These are phyloP conservation scores for Sminthurinus aureus DNA, from an alignment of 2,888 invertebrate species.

Conservation along the genomic window DNA sequence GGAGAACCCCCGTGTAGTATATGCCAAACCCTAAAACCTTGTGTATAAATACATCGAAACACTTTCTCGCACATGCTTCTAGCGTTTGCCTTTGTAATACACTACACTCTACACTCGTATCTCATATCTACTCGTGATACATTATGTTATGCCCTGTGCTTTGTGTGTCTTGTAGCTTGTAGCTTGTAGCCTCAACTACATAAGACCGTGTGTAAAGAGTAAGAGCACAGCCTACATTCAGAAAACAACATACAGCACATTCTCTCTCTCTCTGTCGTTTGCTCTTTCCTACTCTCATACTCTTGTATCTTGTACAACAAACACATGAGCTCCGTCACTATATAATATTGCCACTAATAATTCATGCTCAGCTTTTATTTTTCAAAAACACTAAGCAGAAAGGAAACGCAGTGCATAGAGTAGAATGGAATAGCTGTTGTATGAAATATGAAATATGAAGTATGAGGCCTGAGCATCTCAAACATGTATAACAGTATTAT, in stretches of 20 bases:
- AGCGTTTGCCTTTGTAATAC: not conserved
- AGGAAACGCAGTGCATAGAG: constrained; percentile 32
- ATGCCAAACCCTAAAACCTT: constrained; percentile 35
- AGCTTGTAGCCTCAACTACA: not conserved
- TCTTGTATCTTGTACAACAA: not conserved
- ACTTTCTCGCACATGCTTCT: constrained; percentile 9
- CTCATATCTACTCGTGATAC: not conserved
- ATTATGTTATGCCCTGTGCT: not conserved
- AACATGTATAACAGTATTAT: too few species aligned
- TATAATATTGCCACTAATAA: constrained; percentile 23
- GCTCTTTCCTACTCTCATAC: not conserved
- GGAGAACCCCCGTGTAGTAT: constrained; percentile 31
- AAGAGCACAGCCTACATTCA: too few species aligned
- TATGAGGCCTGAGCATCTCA: too few species aligned
- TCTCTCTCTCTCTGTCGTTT: not conserved
- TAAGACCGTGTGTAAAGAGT: too few species aligned
- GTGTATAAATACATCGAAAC: constrained; percentile 20
- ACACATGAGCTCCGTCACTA: constrained; percentile 7
- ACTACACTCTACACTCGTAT: not conserved
- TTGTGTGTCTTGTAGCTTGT: not conserved
- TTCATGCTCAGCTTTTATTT: constrained; percentile 11
- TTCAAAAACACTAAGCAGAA: constrained; percentile 5
- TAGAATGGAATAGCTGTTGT: constrained; percentile 14
- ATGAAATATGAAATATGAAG: too few species aligned
- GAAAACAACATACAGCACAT: too few species aligned